Base-by-base conservation (phyloP, 2,888 invertebrate genomes). In the Eremobia ochroleuca region DNA sequence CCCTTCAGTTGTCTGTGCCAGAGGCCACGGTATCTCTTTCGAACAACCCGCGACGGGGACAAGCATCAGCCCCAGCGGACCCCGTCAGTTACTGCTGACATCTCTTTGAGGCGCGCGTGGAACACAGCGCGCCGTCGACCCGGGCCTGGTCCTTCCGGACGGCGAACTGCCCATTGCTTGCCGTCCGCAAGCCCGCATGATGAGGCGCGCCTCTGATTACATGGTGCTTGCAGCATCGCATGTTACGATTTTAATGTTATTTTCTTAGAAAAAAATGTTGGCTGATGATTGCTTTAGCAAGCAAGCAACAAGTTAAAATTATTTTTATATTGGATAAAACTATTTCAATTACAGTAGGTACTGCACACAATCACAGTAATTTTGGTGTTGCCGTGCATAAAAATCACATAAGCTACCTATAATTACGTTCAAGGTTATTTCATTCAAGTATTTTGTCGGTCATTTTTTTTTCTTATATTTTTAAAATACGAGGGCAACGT, bases 271-370 rank as follows among this genome's bases (percentile, higher is more conserved):
- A 40, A 49, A 75, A 31, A 18, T 1, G 18, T 4, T 11, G n/a
- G 2, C 31, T 15, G 2, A 31, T 75, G 25, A 76, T 76, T 31
- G 25, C 43, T 46, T n/a, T 73, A 55, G 21, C 62, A 77, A 55
- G 13, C 43, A 31, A 64, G 46, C 40, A 49, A 64, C 40, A 34
- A 6, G 9, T 58, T 49, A 59, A 82, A 82, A 74, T 18, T 9
- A 31, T 59, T 58, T 28, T 11, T 74, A 40, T 82, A 75, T 49
- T 34, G 46, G 13, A 40, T 28, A 15, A 49, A 82, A 75, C 49
- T 64, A 75, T 75, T 78, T 58, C 65, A 75, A 78, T 78, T 49
- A 81, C 40, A 75, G 28, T 82, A n/a, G n/a, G n/a, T n/a, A 52
- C 65, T 75, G 28, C 67, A 64, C 61, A 68, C 31, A 52, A 82